These are phyloP conservation scores for Lepus americanus DNA, from an alignment of 2,113 vertebrate genomes.

Conservation along the genomic window DNA sequence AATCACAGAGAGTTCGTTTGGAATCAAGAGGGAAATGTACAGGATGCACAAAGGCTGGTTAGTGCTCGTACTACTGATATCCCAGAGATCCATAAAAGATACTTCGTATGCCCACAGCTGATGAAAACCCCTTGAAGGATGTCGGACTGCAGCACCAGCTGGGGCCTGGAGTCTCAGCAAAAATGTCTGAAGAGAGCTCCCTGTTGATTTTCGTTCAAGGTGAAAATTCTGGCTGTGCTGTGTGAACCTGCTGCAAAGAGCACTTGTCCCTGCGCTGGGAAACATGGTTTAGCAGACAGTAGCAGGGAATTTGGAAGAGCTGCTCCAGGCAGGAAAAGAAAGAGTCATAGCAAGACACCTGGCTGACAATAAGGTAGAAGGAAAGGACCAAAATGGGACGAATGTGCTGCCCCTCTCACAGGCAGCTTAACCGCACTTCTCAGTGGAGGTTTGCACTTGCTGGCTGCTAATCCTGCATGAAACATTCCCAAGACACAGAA, in stretches of 20 bases:
- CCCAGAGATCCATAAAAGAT: background rate
- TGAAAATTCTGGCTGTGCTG: slow-evolving; percentile 4
- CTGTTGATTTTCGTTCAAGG: background rate
- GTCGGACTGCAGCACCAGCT: background rate
- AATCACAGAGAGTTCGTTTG: background rate
- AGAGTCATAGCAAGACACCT: background rate
- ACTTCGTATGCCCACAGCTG: background rate
- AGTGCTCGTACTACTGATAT: background rate
- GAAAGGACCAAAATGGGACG: background rate
- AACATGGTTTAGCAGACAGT: background rate
- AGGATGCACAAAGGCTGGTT: background rate
- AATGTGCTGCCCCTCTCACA: background rate
- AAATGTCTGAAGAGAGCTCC: background rate
- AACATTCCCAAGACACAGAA: background rate
- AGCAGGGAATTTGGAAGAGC: background rate
- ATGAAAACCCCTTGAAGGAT: background rate
- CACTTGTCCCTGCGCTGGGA: background rate
- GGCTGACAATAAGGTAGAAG: background rate
- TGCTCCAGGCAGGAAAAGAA: slow-evolving; percentile 37
- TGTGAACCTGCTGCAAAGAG: slow-evolving; percentile 2
- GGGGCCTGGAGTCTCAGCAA: background rate
- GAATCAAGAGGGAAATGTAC: slow-evolving; percentile 24
- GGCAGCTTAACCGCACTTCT: background rate
- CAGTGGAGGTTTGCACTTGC: background rate
- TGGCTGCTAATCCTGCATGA: background rate